These are phyloP conservation scores for Sarcophaga bullata DNA, from an alignment of 1,140 invertebrate genomes.

Conservation along the genomic window DNA sequence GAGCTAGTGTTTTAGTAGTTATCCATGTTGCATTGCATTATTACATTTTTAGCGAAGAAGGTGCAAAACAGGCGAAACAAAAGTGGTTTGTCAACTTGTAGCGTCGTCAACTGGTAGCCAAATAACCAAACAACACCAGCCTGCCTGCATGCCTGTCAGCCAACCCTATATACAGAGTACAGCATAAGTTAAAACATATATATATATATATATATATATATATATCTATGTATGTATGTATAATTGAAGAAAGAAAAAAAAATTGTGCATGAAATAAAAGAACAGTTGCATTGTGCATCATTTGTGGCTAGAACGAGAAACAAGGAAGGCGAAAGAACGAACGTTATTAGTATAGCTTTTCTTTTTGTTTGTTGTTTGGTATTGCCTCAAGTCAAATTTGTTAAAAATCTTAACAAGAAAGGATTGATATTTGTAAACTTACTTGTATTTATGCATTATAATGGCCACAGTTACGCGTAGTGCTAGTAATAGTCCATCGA, in stretches of 20 bases:
- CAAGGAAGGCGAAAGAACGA: background rate
- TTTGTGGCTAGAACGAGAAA: conserved; percentile 5
- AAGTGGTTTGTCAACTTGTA: conserved; percentile 66
- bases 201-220: background rate
- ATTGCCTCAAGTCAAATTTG: background rate
- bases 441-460: background rate
- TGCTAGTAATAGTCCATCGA: conserved; percentile 60
- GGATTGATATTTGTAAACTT: no score
- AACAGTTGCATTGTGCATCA: conserved; percentile 13
- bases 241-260: conserved; percentile 24
- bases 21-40: background rate
- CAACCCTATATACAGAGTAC: background rate
- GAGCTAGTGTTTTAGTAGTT: background rate
- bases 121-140: conserved; percentile 7
- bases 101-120: conserved; percentile 45
- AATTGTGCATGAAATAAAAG: background rate
- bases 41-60: conserved; percentile 35
- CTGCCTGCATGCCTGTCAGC: background rate
- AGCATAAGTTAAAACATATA: background rate
- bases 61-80: conserved; percentile 45
- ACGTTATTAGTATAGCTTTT: conserved; percentile 45
- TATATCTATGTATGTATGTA: no score
- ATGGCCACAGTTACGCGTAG: conserved; percentile 62
- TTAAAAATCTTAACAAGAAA: no score
- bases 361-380: conserved; percentile 33